A percentile compares a stretch with the other conserved stretches of the same genome.
Evolutionary conservation across 2,888 invertebrate genomes (phyloP).

Genomic region (Pristionchus arcanus): DNA sequence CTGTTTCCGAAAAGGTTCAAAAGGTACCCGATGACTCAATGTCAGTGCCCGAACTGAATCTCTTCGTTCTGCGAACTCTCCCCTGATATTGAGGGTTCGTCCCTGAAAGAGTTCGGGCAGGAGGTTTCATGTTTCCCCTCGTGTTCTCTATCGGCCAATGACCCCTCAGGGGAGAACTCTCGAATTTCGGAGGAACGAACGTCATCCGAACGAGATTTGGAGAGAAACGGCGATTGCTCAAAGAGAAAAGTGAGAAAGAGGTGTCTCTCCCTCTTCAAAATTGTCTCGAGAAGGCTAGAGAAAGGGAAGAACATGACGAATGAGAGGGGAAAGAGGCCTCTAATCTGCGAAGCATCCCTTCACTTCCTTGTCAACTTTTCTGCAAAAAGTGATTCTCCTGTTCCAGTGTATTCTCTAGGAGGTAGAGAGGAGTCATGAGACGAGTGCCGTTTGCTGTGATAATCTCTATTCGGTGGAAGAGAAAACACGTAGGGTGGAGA

Average conservation of each 20-base stretch:
- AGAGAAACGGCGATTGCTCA: neutral
- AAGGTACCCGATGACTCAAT: neutral
- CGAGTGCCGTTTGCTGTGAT: neutral
- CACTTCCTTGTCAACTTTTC: slow-evolving; percentile 29
- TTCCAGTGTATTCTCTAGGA: neutral
- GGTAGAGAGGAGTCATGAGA: neutral
- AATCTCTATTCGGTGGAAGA: neutral
- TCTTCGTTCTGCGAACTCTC: neutral
- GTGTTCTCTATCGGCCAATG: neutral
- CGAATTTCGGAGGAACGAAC: slow-evolving; percentile 3
- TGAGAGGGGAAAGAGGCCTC: neutral
- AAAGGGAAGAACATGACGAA: neutral
- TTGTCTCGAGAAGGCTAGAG: neutral
- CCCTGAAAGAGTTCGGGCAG: neutral
- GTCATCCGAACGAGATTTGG: neutral
- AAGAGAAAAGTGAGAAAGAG: neutral
- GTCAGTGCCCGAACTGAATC: neutral
- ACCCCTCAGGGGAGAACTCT: neutral
- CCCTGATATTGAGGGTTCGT: neutral
- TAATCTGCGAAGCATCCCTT: slow-evolving; percentile 3
- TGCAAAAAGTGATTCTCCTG: neutral
- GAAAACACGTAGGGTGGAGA: too few relatives aligned
- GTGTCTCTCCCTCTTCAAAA: neutral
- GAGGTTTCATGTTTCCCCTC: neutral
- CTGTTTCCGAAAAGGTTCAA: neutral